Conservation (phyloP, 2,888 invertebrate genomes). For the Pseudeuparius sepicola region DNA sequence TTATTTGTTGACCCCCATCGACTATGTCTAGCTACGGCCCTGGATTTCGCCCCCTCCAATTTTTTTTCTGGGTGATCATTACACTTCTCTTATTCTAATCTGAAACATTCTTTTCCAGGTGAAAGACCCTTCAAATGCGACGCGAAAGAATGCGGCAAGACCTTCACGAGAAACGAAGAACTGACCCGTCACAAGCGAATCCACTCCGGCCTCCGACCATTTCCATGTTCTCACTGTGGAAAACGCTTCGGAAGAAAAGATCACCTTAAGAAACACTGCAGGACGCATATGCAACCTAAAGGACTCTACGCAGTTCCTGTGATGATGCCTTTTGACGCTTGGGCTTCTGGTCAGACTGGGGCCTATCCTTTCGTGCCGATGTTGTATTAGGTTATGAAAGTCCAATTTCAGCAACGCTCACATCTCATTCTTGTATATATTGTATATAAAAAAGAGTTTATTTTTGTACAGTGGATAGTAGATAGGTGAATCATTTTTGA, state of each 20-base stretch:
- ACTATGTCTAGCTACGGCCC: too few relatives aligned
- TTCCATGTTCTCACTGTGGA: slow-evolving; percentile 76
- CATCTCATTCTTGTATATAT: too few relatives aligned
- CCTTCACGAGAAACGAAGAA: slow-evolving; percentile 87
- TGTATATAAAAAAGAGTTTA: slow-evolving; percentile 2
- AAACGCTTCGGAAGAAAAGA: slow-evolving; percentile 91
- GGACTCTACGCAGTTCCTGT: slow-evolving; percentile 40
- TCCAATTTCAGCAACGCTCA: too few relatives aligned
- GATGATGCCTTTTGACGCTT: slow-evolving; percentile 36
- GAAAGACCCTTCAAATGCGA: slow-evolving; percentile 85
- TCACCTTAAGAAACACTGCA: slow-evolving; percentile 87
- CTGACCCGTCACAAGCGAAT: slow-evolving; percentile 85
- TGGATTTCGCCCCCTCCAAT: too few relatives aligned
- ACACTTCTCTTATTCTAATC: too few relatives aligned
- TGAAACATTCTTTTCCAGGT: too few relatives aligned
- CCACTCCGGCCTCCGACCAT: slow-evolving; percentile 79
- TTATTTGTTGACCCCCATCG: too few relatives aligned
- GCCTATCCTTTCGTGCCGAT: slow-evolving; percentile 28
- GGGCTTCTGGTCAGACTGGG: slow-evolving; percentile 28
- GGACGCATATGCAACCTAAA: slow-evolving; percentile 63
- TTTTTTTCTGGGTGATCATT: too few relatives aligned
- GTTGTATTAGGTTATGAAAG: slow-evolving; percentile 23
- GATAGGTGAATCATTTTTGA: too few relatives aligned
- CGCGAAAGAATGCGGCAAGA: slow-evolving; percentile 74
- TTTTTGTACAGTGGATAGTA: not conserved